Evolutionary conservation across 1,140 invertebrate species (phyloP), one percentile per base, ranked within the genome.

Genomic region (Trichonephila clavata): DNA sequence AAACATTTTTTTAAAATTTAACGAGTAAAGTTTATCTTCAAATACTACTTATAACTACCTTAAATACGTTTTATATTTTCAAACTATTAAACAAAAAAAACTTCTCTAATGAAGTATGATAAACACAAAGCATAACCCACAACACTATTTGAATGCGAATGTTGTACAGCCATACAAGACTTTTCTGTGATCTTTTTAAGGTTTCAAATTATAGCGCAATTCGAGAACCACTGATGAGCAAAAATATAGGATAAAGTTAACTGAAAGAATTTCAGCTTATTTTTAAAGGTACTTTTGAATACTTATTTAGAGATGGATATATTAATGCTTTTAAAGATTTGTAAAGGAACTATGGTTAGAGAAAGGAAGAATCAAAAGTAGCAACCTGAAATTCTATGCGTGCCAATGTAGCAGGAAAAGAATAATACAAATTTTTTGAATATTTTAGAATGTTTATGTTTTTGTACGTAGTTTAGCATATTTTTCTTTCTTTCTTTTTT

Each of bases 281-380:
- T 65, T 65, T 63, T 39, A 32, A 77, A 68, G 21, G n/a, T 68
- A 43, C 16, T 21, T 43, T 57, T 50, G 32, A 83, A 50, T 83
- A 57, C 50, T 83, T 43, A 50, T 57, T 43, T 39, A 84, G 4
- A 39, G 57, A 84, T 6, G 14, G 27, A 24, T 13, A 24, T n/a
- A 59, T 24, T 60, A 24, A 57, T 16, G 14, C 5, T 77, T 77
- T 77, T 77, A 39, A 20, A 18, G 32, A 77, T 77, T 77, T 39
- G 2, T 39, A 39, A 39, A 13, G 27, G 71, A 32, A 77, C 5
- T 77, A 16, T 32, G 71, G 5, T 68, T 68, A 10, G 65, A 10
- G 65, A 21, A 68, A 5, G 65, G n/a, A 14, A 77, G 24, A 77
- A 77, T 77, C 71, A 77, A 77, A 77, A 77, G 21, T 68, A 68